These are phyloP conservation scores for Aleiodes alternator DNA, from an alignment of 2,888 invertebrate species.

Conservation along the genomic window DNA sequence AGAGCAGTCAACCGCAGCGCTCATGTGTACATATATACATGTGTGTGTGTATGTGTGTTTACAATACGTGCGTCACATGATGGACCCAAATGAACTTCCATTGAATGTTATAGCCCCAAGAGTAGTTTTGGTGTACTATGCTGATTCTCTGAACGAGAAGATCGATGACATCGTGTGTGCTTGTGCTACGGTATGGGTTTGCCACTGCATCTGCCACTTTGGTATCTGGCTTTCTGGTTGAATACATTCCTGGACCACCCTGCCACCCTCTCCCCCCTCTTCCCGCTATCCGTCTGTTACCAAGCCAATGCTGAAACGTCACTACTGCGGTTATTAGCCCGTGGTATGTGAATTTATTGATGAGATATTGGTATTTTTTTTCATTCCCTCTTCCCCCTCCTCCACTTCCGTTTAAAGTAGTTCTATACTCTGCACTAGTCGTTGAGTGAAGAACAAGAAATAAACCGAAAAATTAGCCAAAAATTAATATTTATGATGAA, in stretches of 20 bases:
- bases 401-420: no score
- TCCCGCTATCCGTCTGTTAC: slow-evolving; percentile 59
- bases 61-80: slow-evolving; percentile 16
- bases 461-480: no score
- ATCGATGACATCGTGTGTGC: slow-evolving; percentile 56
- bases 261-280: slow-evolving; percentile 54
- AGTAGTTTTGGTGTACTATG: slow-evolving; percentile 2
- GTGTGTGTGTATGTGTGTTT: not conserved
- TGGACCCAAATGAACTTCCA: slow-evolving; percentile 13
- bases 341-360: slow-evolving; percentile 34
- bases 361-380: slow-evolving; percentile 23
- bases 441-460: no score
- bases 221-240: slow-evolving; percentile 57
- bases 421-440: no score
- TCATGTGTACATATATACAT: no score
- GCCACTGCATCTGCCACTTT: slow-evolving; percentile 57
- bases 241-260: slow-evolving; percentile 53
- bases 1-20: slow-evolving; percentile 16
- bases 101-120: slow-evolving; percentile 17
- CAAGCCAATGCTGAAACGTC: slow-evolving; percentile 61
- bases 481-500: no score
- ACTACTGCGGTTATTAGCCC: slow-evolving; percentile 56
- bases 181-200: slow-evolving; percentile 50
- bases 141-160: slow-evolving; percentile 53
- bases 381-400: no score